phyloP scores from a whole-genome alignment of 2,113 vertebrate species.

The Myiozetetes cayanensis region DNA sequence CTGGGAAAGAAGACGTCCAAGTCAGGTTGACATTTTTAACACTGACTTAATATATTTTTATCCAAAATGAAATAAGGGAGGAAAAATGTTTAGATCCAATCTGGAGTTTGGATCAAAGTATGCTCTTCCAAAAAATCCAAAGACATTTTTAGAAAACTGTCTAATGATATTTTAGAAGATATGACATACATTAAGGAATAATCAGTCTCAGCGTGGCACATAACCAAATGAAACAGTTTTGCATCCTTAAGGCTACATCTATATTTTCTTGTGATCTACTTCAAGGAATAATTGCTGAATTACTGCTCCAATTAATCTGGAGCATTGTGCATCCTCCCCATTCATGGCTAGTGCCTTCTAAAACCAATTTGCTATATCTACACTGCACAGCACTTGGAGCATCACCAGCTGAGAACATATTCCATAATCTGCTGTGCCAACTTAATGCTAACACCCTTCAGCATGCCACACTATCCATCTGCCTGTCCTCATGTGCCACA shows the following conservation, averaged over 20 bases:
- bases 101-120: not conserved
- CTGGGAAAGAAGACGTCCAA: not conserved
- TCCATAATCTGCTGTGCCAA: not conserved
- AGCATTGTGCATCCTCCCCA: not conserved
- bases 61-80: not conserved
- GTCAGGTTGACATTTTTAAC: not conserved
- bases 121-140: not conserved
- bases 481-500: not conserved
- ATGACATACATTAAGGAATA: not conserved
- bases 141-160: not conserved
- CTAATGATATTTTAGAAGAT: not conserved
- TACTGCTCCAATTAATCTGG: not conserved
- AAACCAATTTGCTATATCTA: not conserved
- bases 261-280: not conserved
- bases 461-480: not conserved
- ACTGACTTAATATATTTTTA: not conserved
- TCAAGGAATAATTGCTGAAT: not conserved
- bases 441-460: not conserved
- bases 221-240: not conserved
- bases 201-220: not conserved
- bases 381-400: not conserved
- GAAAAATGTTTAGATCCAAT: not conserved
- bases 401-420: accelerated
- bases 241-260: not conserved
- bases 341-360: not conserved